These are phyloP conservation scores for Acanthurus leucopareius DNA, from an alignment of 2,797 vertebrate genomes.

Conservation along the genomic window DNA sequence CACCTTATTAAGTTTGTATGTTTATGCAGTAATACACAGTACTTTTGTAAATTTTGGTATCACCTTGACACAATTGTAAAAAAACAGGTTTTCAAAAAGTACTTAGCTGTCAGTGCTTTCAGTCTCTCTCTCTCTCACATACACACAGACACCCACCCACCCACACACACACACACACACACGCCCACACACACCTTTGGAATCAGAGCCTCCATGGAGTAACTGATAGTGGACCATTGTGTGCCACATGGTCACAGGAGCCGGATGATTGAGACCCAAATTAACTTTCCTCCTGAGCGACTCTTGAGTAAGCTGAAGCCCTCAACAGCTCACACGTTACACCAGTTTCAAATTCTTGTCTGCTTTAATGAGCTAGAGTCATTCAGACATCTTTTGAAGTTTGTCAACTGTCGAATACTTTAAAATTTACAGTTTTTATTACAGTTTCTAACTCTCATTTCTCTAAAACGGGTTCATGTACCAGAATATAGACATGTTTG, in stretches of 20 bases:
- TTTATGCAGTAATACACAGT: background rate
- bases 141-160: background rate
- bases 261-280: slow-evolving; percentile 74
- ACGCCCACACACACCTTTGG: slow-evolving; percentile 15
- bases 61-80: background rate
- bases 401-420: no score
- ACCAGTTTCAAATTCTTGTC: slow-evolving; percentile 60
- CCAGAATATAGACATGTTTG: no score
- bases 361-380: slow-evolving; percentile 42
- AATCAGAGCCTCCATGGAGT: slow-evolving; percentile 57
- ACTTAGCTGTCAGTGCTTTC: slow-evolving; percentile 6
- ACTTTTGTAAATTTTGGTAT: no score
- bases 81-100: slow-evolving; percentile 9
- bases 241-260: slow-evolving; percentile 51
- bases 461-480: no score
- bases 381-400: slow-evolving; percentile 14
- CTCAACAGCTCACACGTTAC: slow-evolving; percentile 28
- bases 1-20: background rate
- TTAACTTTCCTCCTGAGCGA: slow-evolving; percentile 76
- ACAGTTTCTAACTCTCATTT: no score
- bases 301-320: slow-evolving; percentile 69
- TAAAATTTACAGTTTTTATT: no score
- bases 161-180: background rate
- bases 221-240: slow-evolving; percentile 73
- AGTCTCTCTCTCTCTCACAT: background rate